Percentiles rank a stretch among this genome's conserved stretches.
Conservation (phyloP, 2,888 invertebrate species). For the Pristionchus entomophagus region DNA sequence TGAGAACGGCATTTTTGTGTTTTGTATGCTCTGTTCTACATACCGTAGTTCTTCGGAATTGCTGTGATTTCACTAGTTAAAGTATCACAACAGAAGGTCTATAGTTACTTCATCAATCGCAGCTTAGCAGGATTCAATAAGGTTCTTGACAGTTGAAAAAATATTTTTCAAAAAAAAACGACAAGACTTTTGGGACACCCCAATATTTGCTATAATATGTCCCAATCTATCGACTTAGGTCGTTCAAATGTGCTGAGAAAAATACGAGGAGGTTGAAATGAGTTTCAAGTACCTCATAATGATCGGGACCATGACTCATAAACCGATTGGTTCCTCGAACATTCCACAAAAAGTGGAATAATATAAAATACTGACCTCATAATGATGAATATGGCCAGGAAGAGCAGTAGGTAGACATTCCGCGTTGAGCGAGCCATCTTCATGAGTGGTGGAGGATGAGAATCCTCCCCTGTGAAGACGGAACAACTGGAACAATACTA, state of each 20-base stretch:
- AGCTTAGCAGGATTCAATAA: no score
- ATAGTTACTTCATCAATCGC: no score
- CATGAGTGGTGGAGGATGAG: background rate
- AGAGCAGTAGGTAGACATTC: slow-evolving; percentile 45
- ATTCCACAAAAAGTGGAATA: background rate
- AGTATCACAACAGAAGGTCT: no score
- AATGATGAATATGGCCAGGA: slow-evolving; percentile 45
- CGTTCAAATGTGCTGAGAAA: background rate
- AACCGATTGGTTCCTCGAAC: background rate
- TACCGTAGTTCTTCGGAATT: no score
- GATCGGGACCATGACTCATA: background rate
- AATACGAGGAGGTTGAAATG: background rate
- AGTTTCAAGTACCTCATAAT: background rate
- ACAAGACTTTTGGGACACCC: no score
- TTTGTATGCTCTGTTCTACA: no score
- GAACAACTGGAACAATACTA: background rate
- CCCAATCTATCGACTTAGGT: background rate
- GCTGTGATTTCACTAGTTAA: no score
- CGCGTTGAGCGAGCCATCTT: slow-evolving; percentile 42
- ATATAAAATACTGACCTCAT: background rate
- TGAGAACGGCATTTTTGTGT: no score
- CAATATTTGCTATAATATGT: no score
- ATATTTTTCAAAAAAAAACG: no score
- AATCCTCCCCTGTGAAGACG: background rate
- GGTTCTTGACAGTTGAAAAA: no score